Evolutionary conservation across 1,140 invertebrate genomes (phyloP).

Genomic region (Muscidifurax raptorellus): DNA sequence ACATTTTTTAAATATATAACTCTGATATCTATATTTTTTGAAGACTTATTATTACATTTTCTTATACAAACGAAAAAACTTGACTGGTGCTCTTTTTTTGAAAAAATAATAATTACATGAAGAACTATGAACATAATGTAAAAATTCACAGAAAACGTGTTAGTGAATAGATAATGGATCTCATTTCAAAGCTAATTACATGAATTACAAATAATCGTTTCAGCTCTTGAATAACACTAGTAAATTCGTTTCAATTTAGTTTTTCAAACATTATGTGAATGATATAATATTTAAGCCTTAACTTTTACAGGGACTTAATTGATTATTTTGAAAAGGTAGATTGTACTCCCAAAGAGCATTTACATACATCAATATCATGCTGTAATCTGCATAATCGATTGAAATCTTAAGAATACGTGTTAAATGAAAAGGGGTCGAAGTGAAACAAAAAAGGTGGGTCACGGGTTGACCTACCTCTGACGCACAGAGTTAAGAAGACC

Average conservation of each 20-base stretch:
- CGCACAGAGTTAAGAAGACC: background rate
- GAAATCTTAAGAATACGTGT: background rate
- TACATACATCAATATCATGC: background rate
- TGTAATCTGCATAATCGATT: background rate
- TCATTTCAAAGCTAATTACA: background rate
- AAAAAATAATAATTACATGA: background rate
- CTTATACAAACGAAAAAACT: too few relatives aligned
- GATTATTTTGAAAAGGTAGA: background rate
- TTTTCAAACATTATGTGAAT: too few relatives aligned
- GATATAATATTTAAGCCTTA: too few relatives aligned
- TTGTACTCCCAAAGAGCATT: background rate
- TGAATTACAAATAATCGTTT: background rate
- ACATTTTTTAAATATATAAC: too few relatives aligned
- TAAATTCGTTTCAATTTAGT: too few relatives aligned
- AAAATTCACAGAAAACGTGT: background rate
- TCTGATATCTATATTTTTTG: too few relatives aligned
- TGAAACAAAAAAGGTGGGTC: slow-evolving; percentile 22
- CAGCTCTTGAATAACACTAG: background rate
- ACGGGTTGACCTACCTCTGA: slow-evolving; percentile 23
- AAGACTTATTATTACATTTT: too few relatives aligned
- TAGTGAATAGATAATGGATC: background rate
- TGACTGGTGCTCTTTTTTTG: too few relatives aligned
- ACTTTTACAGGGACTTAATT: background rate
- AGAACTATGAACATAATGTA: background rate
- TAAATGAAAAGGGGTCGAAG: background rate